Conservation (phyloP, 2,888 invertebrate genomes). For the Drosophila neutralis region DNA sequence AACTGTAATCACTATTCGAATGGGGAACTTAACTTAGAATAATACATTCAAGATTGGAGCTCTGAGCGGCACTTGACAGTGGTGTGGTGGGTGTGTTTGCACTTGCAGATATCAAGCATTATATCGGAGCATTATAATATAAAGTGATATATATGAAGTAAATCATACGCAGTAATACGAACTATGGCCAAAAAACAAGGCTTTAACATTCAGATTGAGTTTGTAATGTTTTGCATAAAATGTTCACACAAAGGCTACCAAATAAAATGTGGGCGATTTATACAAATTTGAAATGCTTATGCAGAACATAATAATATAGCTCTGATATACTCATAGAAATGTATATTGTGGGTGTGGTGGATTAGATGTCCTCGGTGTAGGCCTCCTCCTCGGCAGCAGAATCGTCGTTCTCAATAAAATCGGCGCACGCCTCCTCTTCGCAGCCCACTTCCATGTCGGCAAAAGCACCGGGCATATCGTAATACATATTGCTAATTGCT, state of each 20-base stretch:
- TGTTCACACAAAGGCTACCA: not conserved
- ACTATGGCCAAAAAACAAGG: constrained; percentile 39
- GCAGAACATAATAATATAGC: not conserved
- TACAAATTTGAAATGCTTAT: constrained; percentile 6
- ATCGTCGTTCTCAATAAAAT: constrained; percentile 52
- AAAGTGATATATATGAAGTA: not conserved
- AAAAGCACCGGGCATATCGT: constrained; percentile 52
- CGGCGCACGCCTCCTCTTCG: constrained; percentile 66
- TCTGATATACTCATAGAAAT: not conserved
- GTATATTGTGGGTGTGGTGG: not conserved
- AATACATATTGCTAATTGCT: constrained; percentile 39
- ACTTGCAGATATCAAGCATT: not conserved
- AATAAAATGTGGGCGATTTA: not conserved
- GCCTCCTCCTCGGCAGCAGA: constrained; percentile 77
- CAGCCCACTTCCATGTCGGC: constrained; percentile 59
- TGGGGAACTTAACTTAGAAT: constrained; percentile 9
- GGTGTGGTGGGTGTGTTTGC: not conserved
- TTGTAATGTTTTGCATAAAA: not conserved
- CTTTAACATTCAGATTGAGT: constrained; percentile 4
- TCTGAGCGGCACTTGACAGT: constrained; percentile 15
- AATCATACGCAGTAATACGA: constrained; percentile 23
- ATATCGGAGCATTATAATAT: not conserved
- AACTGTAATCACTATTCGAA: constrained; percentile 7
- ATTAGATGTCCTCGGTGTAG: constrained; percentile 60
- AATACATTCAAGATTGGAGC: constrained; percentile 12